phyloP scores from a whole-genome alignment of 2,113 vertebrate genomes.

The Pyrgilauda ruficollis region DNA sequence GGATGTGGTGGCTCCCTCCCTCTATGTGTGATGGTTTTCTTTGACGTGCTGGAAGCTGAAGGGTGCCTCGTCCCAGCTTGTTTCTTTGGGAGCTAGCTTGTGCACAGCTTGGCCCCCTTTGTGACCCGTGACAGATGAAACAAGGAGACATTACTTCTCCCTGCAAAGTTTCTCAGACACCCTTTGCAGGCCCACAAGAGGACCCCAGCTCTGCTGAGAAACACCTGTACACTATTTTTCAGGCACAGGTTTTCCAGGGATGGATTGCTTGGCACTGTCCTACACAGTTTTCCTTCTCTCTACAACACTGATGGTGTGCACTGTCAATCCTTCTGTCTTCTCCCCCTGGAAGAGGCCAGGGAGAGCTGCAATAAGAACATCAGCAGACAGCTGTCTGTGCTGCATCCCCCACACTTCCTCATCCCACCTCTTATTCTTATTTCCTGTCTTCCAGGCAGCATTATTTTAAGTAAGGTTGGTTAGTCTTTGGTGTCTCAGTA shows the following conservation, averaged over 20 bases:
- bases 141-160: neutral
- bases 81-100: neutral
- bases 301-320: rapidly evolving
- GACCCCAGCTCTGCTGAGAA: neutral
- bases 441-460: neutral
- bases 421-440: neutral
- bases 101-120: neutral
- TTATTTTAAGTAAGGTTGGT: neutral
- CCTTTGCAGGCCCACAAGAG: neutral
- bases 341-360: neutral
- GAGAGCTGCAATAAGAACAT: neutral
- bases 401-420: neutral
- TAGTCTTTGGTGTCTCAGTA: neutral
- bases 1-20: neutral
- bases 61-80: rapidly evolving
- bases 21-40: rapidly evolving
- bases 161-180: neutral
- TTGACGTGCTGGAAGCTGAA: rapidly evolving
- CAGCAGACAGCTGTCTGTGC: neutral
- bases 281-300: neutral
- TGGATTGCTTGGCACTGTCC: neutral
- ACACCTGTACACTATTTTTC: neutral
- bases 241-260: neutral
- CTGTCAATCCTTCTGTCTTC: rapidly evolving
- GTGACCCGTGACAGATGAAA: neutral